Evolutionary conservation across 2,113 vertebrate species (phyloP).

Genomic region (Pygoscelis adeliae): DNA sequence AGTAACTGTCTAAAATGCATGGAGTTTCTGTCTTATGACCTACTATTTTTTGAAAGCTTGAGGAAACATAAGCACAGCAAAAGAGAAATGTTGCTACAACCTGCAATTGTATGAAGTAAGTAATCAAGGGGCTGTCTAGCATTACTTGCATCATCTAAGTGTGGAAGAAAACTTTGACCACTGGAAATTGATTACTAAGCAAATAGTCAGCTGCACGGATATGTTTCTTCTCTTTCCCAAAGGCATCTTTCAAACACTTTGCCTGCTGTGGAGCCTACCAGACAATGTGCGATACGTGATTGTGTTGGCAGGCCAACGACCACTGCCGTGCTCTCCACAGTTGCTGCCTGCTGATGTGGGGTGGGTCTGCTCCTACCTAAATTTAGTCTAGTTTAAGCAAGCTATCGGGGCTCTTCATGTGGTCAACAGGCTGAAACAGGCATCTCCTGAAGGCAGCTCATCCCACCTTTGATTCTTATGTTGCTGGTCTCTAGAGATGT

Average conservation of each 20-base stretch:
- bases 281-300: accelerated
- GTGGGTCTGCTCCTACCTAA: neutral
- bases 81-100: neutral
- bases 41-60: neutral
- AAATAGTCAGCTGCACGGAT: neutral
- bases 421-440: neutral
- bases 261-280: neutral
- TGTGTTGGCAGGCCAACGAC: accelerated
- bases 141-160: neutral
- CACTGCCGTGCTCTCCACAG: neutral
- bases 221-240: neutral
- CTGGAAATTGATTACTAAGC: neutral
- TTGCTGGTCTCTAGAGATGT: neutral
- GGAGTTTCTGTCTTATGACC: neutral
- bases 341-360: neutral
- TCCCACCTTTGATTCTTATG: neutral
- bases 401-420: neutral
- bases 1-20: neutral
- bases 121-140: neutral
- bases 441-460: neutral
- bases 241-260: neutral
- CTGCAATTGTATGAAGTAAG: neutral
- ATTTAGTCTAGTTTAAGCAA: neutral
- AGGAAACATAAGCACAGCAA: neutral
- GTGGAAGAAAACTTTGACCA: neutral